Percentiles rank a stretch among this genome's conserved stretches.
Conservation (phyloP, 2,888 invertebrate genomes). For the Entomobrya proxima region DNA sequence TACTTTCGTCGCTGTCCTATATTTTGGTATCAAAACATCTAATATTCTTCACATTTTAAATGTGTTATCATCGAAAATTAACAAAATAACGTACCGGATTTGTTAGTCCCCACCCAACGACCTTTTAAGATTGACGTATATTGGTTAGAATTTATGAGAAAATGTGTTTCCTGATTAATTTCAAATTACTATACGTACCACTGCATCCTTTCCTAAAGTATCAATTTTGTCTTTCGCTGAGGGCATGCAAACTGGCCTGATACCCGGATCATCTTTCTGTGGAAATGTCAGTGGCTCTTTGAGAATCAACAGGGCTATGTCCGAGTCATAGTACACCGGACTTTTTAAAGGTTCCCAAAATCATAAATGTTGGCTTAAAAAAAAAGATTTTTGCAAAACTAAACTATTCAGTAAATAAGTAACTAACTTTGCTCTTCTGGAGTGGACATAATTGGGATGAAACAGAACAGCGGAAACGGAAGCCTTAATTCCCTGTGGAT, state of each 20-base stretch:
- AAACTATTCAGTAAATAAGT: not conserved
- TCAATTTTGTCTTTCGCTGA: no score
- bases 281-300: constrained; percentile 3
- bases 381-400: no score
- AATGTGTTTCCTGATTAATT: no score
- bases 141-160: no score
- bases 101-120: not conserved
- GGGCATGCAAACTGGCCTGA: constrained; percentile 32
- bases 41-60: not conserved
- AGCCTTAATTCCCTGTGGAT: not conserved
- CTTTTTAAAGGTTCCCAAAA: not conserved
- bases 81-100: not conserved
- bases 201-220: no score
- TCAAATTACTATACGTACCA: no score
- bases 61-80: not conserved
- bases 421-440: not conserved
- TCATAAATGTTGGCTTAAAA: not conserved
- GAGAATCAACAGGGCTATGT: constrained; percentile 24
- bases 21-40: not conserved
- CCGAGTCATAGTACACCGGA: not conserved
- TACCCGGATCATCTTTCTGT: not conserved
- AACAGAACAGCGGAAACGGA: not conserved
- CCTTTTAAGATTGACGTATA: no score
- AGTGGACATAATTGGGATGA: not conserved
- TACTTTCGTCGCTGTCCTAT: not conserved